Base-by-base conservation (phyloP, 1,140 invertebrate genomes). In the Coenobita brevimanus region DNA sequence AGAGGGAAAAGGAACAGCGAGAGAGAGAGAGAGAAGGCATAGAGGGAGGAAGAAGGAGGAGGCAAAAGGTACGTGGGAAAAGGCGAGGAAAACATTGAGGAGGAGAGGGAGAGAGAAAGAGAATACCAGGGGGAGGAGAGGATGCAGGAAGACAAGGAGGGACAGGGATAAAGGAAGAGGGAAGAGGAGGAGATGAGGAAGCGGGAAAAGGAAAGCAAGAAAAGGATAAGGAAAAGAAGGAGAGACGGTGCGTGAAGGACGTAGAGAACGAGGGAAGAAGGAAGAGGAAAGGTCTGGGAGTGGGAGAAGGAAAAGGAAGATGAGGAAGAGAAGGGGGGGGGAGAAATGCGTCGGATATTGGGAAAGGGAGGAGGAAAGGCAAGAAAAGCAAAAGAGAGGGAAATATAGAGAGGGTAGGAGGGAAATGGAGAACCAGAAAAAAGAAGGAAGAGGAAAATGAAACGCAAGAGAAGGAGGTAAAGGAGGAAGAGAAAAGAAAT, bases 101-200 rank as follows among this genome's bases (percentile, higher is more conserved):
- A 38, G 41, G 67, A 71, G 67, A 71, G 67, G 41, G 67, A 71
- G 67, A 71, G 67, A 71, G 67, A 71, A 38, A 71, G 67, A 71
- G 67, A 71, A 38, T 38, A 38, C 36, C 33, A 71, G 67, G 33
- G 62, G 21, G 21, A 21, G 21, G 21, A 21, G 21, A 21, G 33
- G 62, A 64, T n/a, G 33, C n/a, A 64, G 62, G 33, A 30, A 64
- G 62, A 64, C n/a, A 64, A 30, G n/a, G 54, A 57, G 54, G n/a
- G 54, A 57, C n/a, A n/a, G n/a, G n/a, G n/a, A n/a, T n/a, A n/a
- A n/a, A n/a, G n/a, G n/a, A n/a, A n/a, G n/a, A n/a, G n/a, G n/a
- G n/a, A n/a, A n/a, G n/a, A n/a, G n/a, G n/a, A n/a, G n/a, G n/a
- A n/a, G n/a, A n/a, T n/a, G n/a, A n/a, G n/a, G n/a, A n/a, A n/a